Conservation (phyloP, 64 coral and sea anemone species). For the Trachythela sp. region DNA sequence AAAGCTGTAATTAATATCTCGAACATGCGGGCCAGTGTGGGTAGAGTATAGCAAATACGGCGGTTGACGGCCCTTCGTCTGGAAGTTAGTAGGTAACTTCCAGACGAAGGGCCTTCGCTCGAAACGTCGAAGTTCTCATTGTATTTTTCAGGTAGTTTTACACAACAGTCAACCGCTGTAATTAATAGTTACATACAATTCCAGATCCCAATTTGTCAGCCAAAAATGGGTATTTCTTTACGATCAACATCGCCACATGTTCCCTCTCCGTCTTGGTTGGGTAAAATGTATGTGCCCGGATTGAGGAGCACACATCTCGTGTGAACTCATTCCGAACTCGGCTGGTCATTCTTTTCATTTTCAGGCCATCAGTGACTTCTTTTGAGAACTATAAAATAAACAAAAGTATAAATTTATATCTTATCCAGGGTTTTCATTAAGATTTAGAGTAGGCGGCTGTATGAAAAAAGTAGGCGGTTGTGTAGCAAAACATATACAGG, state of each 20-base stretch:
- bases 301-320: not conserved
- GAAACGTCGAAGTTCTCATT: no score
- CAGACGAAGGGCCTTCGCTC: no score
- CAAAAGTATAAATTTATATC: not conserved
- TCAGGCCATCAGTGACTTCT: not conserved
- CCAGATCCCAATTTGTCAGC: conserved; percentile 13
- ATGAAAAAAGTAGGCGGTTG: no score
- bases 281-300: conserved; percentile 3
- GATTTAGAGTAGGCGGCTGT: no score
- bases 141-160: no score
- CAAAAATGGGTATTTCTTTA: conserved; percentile 24
- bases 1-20: not conserved
- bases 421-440: no score
- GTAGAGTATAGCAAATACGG: no score
- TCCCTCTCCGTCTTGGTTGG: not conserved
- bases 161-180: no score
- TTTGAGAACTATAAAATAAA: conserved; percentile 10
- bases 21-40: no score
- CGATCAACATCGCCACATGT: not conserved
- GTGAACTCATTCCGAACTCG: not conserved
- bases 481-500: no score
- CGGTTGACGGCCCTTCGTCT: no score
- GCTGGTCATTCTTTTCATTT: not conserved
- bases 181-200: not conserved
- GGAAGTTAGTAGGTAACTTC: no score